A percentile compares a stretch with the other conserved stretches of the same genome.
Conservation (phyloP, 2,888 invertebrate genomes). For the Cylindroiulus punctatus region DNA sequence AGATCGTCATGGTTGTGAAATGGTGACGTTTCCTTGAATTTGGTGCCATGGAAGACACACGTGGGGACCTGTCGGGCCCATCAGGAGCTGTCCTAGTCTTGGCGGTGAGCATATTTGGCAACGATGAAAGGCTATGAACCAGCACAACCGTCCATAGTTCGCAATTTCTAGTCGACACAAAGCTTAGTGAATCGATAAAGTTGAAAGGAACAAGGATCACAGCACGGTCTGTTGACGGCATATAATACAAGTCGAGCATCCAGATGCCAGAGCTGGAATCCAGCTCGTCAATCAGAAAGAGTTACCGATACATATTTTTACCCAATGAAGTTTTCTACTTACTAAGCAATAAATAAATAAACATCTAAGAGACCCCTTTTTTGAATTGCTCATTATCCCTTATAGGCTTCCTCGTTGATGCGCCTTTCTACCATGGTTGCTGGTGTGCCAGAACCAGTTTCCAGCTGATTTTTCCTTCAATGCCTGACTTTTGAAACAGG, state of each 20-base stretch:
- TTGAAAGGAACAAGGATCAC: conserved; percentile 21
- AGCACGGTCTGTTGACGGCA: neutral
- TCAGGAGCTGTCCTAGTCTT: neutral
- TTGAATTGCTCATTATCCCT: no score
- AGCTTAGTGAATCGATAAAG: neutral
- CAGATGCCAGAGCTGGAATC: no score
- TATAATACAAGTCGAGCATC: neutral
- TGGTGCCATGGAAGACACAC: neutral
- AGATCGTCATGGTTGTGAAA: neutral
- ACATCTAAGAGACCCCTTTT: no score
- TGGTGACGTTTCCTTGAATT: neutral
- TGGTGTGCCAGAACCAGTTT: no score
- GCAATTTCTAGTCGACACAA: neutral
- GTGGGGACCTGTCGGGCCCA: neutral
- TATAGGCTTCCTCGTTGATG: no score
- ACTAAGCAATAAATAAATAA: no score
- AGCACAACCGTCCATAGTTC: conserved; percentile 19
- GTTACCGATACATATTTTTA: no score
- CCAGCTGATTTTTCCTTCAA: no score
- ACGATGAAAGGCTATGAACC: conserved; percentile 28
- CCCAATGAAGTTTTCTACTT: no score
- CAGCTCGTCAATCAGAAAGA: no score
- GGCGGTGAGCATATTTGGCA: neutral
- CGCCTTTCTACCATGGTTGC: no score
- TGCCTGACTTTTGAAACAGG: no score